These are phyloP conservation scores for Orthosia gracilis DNA, from an alignment of 2,888 invertebrate species.

Conservation along the genomic window DNA sequence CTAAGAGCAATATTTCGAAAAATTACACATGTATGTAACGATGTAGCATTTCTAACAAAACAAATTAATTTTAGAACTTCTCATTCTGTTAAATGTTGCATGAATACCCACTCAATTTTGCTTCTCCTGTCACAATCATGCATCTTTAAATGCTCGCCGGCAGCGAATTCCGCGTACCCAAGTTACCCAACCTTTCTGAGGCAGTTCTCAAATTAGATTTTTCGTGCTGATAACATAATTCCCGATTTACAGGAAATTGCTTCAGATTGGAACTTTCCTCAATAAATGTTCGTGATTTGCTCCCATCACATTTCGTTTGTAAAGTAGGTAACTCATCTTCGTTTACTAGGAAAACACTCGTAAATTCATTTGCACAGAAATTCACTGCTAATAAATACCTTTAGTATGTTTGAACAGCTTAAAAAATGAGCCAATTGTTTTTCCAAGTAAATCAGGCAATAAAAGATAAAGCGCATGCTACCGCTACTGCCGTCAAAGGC, in stretches of 20 bases:
- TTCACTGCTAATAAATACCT: constrained; percentile 19
- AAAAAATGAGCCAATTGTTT: constrained; percentile 52
- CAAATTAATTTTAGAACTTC: constrained; percentile 38
- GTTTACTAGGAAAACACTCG: constrained; percentile 27
- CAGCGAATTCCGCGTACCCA: constrained; percentile 15
- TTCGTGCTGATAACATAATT: constrained; percentile 53
- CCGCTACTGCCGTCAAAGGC: constrained; percentile 46
- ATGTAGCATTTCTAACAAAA: not conserved
- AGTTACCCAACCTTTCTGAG: constrained; percentile 36
- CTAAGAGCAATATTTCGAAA: not conserved
- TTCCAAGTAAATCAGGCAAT: constrained; percentile 51
- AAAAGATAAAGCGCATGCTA: constrained; percentile 49
- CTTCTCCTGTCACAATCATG: constrained; percentile 51
- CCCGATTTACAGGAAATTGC: constrained; percentile 52
- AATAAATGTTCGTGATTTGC: constrained; percentile 43
- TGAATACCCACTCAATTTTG: constrained; percentile 43
- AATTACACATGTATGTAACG: not conserved
- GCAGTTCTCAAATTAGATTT: constrained; percentile 54
- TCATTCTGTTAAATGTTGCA: constrained; percentile 36
- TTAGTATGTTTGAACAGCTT: constrained; percentile 23
- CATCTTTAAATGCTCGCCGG: constrained; percentile 52
- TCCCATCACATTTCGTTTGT: constrained; percentile 30
- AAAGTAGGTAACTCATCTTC: constrained; percentile 34
- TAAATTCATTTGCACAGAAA: constrained; percentile 32
- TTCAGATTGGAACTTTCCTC: constrained; percentile 59